Evolutionary conservation across 2,113 vertebrate genomes (phyloP).

Genomic region (Dicentrarchus labrax): DNA sequence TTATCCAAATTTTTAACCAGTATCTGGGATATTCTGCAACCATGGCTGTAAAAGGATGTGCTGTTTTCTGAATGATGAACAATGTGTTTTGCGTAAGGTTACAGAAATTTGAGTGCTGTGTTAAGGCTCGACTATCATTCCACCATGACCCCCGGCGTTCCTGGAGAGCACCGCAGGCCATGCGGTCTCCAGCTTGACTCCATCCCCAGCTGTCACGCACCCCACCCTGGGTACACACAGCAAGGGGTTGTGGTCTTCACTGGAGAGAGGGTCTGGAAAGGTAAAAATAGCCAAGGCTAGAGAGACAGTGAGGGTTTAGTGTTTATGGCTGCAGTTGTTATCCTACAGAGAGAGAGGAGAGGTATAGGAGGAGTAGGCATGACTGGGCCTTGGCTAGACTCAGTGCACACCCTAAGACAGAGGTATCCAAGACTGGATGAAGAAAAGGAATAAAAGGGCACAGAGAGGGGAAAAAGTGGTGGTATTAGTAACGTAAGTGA

Average conservation of each 20-base stretch:
- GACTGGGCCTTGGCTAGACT: constrained; percentile 32
- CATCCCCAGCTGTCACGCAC: constrained; percentile 68
- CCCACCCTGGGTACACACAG: constrained; percentile 44
- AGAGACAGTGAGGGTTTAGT: constrained; percentile 50
- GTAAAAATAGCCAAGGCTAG: constrained; percentile 73
- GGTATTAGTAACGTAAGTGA: constrained; percentile 10
- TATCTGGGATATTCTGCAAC: not conserved
- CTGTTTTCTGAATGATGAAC: not conserved
- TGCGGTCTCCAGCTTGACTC: constrained; percentile 16
- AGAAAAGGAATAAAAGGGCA: not conserved
- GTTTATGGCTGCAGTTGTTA: constrained; percentile 72
- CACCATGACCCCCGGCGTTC: constrained; percentile 30
- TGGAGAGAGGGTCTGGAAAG: constrained; percentile 29
- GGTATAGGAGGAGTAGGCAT: constrained; percentile 35
- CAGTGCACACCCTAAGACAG: constrained; percentile 9
- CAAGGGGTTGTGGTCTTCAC: constrained; percentile 34
- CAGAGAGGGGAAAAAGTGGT: constrained; percentile 5
- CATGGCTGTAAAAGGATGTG: not conserved
- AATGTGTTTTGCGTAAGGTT: not conserved
- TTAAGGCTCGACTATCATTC: constrained; percentile 10
- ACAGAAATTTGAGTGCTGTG: constrained; percentile 14
- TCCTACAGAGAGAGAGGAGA: constrained; percentile 36
- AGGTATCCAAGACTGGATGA: not conserved
- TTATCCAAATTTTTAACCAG: not conserved
- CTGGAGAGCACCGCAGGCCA: constrained; percentile 40